Conservation (phyloP, 37 sponge, comb jelly and placozoan species). For the Chondrilla cf. caribensis region DNA sequence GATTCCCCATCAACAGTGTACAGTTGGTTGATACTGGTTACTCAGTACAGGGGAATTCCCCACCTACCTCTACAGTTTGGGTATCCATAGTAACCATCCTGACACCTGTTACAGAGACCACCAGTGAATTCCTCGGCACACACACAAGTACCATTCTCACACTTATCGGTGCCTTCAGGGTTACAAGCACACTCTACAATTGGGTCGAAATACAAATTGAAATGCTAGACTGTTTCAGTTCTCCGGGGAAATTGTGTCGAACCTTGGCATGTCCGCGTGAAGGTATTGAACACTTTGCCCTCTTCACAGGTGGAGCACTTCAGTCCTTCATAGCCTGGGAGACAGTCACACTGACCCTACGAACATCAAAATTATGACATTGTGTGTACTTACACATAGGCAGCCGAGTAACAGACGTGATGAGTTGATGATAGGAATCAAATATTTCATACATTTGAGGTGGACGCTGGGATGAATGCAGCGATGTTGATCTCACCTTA, state of each 20-base stretch:
- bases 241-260: too few relatives aligned
- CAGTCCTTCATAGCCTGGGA: background rate
- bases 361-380: too few relatives aligned
- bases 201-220: background rate
- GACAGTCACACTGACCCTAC: background rate
- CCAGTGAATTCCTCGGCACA: background rate
- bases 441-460: too few relatives aligned
- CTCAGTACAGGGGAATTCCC: background rate
- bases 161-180: background rate
- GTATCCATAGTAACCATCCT: background rate
- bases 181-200: background rate
- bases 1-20: too few relatives aligned
- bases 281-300: background rate
- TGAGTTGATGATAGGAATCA: too few relatives aligned
- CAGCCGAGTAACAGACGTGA: too few relatives aligned
- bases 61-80: conserved; percentile 1
- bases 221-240: background rate
- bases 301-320: background rate
- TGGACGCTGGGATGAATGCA: too few relatives aligned
- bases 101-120: background rate
- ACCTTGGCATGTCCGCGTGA: background rate
- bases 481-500: background rate
- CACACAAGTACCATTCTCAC: background rate
- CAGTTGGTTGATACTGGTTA: too few relatives aligned
- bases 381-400: too few relatives aligned